Percentiles rank a stretch among this genome's conserved stretches.
Conservation (phyloP, 2,888 invertebrate genomes). For the Arge pagana region DNA sequence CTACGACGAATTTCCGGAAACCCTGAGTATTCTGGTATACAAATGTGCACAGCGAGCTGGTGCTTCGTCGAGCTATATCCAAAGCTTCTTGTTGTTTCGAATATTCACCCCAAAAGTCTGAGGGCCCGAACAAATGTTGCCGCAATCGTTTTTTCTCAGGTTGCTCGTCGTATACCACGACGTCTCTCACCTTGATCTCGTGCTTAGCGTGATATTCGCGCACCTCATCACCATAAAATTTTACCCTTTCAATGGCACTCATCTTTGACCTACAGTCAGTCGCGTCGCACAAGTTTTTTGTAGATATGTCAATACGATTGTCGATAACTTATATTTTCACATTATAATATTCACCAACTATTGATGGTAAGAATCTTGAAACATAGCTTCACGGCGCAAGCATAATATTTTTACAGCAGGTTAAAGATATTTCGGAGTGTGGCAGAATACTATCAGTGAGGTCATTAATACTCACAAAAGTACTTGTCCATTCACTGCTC, state of each 20-base stretch:
- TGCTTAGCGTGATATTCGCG: conserved; percentile 3
- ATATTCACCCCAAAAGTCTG: conserved; percentile 53
- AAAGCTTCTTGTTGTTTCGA: conserved; percentile 55
- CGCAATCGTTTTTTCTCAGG: conserved; percentile 32
- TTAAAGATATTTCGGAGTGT: too few species aligned
- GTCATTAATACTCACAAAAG: too few species aligned
- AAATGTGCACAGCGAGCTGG: conserved; percentile 51
- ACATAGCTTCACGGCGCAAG: too few species aligned
- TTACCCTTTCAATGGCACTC: background rate
- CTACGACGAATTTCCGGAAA: conserved; percentile 55
- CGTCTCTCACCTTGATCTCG: background rate
- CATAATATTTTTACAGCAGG: too few species aligned
- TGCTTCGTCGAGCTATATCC: conserved; percentile 37
- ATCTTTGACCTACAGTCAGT: too few species aligned
- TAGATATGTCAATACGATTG: too few species aligned
- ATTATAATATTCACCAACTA: too few species aligned
- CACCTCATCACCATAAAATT: conserved; percentile 6
- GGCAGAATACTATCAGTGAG: too few species aligned
- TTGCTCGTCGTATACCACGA: background rate
- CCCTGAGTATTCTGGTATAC: conserved; percentile 53
- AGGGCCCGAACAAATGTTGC: conserved; percentile 47
- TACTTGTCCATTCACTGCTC: too few species aligned
- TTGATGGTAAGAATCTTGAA: too few species aligned
- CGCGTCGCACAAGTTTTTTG: too few species aligned
- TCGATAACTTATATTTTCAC: too few species aligned